Base-by-base conservation (phyloP, 2,797 vertebrate genomes). In the Hippoglossus hippoglossus region DNA sequence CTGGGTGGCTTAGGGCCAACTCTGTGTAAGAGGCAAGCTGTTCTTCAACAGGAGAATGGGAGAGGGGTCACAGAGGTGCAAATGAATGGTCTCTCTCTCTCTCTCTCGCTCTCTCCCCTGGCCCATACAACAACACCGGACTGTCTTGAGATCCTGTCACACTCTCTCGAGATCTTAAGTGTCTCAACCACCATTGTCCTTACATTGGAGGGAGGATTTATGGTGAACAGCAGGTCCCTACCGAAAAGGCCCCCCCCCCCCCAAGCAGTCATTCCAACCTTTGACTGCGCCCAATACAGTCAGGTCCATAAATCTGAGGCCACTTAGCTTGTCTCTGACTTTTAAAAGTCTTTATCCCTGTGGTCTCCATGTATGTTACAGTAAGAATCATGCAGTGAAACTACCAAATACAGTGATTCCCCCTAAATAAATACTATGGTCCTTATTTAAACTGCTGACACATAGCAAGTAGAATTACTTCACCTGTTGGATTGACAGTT, bases 31-130 rank as follows among this genome's bases (percentile, higher is more conserved):
- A 88, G 79, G 77, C 73, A 73, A 53, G 66, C 86, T 73, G 82
- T 91, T 90, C 85, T 90, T 85, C 82, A 79, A 71, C 57, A 72
- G 77, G 81, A 86, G 85, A 93, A 88, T 87, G 64, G 62, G 57
- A 80, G 79, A 83, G 26, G 65, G 86, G 89, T 89, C 83, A 87
- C 39, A 67, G 73, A 91, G 87, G 90, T 91, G 87, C 75, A 31
- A 85, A 85, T 87, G 83, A 92, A 89, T 87, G 79, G 67, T 53
- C 77, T 71, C 76, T 70, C 69, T 73, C 73, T 71, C 73, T 77
- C 62, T 86, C 79, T 73, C 76, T 71, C 71, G 73, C 73, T 71
- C 71, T 77, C 60, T 86, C 67, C 77, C 64, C 67, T 69, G 70
- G 68, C 70, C 80, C 75, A 75, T 67, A 80, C 81, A 88, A 89